These are phyloP conservation scores for Agapostemon virescens DNA, from an alignment of 2,888 invertebrate species.

Conservation along the genomic window DNA sequence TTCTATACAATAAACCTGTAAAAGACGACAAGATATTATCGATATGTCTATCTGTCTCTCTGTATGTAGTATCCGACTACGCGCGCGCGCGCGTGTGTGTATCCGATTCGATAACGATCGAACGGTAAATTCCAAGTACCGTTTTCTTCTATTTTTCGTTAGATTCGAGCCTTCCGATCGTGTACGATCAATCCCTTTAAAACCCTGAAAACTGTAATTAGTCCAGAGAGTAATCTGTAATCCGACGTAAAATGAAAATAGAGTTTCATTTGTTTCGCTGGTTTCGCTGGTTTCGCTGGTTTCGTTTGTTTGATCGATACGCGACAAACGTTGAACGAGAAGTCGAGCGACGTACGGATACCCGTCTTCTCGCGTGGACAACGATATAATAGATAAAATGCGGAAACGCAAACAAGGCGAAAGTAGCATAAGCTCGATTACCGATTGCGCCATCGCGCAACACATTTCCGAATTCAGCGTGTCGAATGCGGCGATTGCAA, in stretches of 20 bases:
- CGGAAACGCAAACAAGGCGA: neutral
- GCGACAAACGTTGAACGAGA: neutral
- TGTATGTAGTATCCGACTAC: too few relatives aligned
- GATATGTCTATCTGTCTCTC: too few relatives aligned
- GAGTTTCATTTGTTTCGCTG: neutral
- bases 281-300: constrained; percentile 40
- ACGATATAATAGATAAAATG: constrained; percentile 22
- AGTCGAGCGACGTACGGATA: neutral
- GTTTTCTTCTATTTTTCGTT: too few relatives aligned
- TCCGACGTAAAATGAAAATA: neutral
- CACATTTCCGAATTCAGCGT: neutral
- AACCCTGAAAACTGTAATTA: too few relatives aligned
- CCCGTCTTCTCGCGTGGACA: neutral
- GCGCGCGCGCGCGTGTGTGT: too few relatives aligned
- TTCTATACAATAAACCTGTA: too few relatives aligned
- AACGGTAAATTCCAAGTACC: too few relatives aligned
- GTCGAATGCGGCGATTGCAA: neutral
- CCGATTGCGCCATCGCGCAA: neutral
- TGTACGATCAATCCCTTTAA: too few relatives aligned
- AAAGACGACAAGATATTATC: too few relatives aligned
- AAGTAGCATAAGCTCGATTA: neutral
- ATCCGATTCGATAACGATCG: too few relatives aligned
- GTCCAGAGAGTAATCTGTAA: too few relatives aligned
- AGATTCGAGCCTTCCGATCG: too few relatives aligned
- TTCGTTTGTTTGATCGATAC: constrained; percentile 54